A percentile compares a stretch with the other conserved stretches of the same genome.
Conservation (phyloP, 2,888 invertebrate species). For the Adelognathus sp. region DNA sequence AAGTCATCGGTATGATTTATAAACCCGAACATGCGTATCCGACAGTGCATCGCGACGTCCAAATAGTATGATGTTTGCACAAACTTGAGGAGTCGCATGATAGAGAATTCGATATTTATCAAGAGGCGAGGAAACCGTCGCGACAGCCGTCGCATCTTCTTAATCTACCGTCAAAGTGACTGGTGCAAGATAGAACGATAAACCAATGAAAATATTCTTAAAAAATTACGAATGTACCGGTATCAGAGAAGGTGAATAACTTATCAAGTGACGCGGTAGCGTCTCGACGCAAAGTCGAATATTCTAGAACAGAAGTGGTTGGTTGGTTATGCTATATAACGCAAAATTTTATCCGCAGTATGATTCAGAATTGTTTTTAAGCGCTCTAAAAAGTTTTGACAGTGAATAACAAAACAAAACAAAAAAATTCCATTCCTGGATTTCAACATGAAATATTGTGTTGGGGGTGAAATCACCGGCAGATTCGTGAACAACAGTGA, state of each 20-base stretch:
- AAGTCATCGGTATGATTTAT: conserved; percentile 43
- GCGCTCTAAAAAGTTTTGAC: too few species aligned
- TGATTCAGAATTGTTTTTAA: too few species aligned
- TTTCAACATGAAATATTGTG: too few species aligned
- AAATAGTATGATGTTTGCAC: conserved; percentile 16
- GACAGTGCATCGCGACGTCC: neutral
- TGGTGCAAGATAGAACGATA: neutral
- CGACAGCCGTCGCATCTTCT: neutral
- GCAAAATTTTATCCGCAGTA: too few species aligned
- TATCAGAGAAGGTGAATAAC: neutral
- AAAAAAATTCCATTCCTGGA: too few species aligned
- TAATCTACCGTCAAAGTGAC: neutral
- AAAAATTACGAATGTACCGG: neutral
- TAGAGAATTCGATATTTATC: conserved; percentile 5
- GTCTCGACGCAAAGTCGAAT: too few species aligned
- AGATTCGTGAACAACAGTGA: too few species aligned
- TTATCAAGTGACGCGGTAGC: too few species aligned
- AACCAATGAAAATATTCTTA: neutral
- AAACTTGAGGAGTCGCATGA: neutral
- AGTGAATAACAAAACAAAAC: too few species aligned
- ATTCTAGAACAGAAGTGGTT: too few species aligned
- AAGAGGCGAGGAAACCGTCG: neutral
- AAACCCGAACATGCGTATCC: neutral
- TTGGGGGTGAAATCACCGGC: too few species aligned
- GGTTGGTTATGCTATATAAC: too few species aligned